phyloP scores from a whole-genome alignment of 1,140 invertebrate genomes.

The Pseudomyrmex concolor region DNA sequence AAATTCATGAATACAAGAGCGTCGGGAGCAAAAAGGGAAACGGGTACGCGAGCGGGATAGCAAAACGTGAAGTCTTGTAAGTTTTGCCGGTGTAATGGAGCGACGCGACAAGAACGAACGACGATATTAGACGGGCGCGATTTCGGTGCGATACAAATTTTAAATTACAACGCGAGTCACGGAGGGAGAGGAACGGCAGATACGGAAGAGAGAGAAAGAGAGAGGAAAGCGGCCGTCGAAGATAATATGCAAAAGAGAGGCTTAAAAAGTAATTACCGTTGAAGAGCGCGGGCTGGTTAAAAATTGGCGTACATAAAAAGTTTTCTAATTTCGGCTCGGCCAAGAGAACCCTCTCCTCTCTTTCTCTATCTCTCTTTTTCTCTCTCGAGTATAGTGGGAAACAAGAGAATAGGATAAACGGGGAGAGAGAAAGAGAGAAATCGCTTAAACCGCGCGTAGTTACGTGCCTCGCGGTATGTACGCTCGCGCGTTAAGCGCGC shows the following conservation, averaged over 20 bases:
- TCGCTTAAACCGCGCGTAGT: conserved; percentile 55
- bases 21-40: conserved; percentile 36
- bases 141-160: conserved; percentile 71
- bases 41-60: conserved; percentile 15
- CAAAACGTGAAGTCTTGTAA: conserved; percentile 52
- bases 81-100: conserved; percentile 40
- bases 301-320: conserved; percentile 85
- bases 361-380: too few relatives aligned
- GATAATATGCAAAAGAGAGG: conserved; percentile 84
- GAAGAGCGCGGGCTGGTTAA: conserved; percentile 82
- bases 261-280: conserved; percentile 85
- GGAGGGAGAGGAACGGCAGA: not conserved
- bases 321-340: conserved; percentile 84
- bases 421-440: not conserved
- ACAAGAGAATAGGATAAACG: conserved; percentile 4
- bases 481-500: conserved; percentile 49
- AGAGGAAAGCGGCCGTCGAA: conserved; percentile 63
- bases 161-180: conserved; percentile 68
- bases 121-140: conserved; percentile 47
- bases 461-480: conserved; percentile 63
- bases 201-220: too few relatives aligned
- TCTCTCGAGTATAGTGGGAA: too few relatives aligned
- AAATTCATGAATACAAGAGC: conserved; percentile 63
- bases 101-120: conserved; percentile 43
- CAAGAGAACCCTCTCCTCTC: conserved; percentile 24